Base-by-base conservation (phyloP, 2,113 vertebrate genomes). In the Xiphorhynchus elegans region DNA sequence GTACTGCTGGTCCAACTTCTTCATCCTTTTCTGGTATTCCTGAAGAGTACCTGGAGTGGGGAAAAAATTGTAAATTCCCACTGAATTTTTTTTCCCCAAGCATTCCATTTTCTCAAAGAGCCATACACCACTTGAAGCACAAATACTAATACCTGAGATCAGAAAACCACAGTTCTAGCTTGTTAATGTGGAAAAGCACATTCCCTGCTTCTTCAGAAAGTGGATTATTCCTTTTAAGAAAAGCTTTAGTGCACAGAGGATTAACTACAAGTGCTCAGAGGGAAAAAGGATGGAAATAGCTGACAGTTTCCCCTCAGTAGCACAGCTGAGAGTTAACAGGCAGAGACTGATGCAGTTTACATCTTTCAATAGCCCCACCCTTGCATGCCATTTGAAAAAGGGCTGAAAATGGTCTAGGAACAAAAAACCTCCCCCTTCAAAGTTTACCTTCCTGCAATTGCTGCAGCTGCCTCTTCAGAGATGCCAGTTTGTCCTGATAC, bases 21-120 rank as follows among this genome's bases (percentile, higher is more conserved):
- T 99, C 99, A 99, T 99, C 90, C 99, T 98, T 97, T 99, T 99
- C 98, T 99, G 99, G 94, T 99, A 99, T 77, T 99, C 99, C 95
- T 99, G 99, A 80, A 99, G 97, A 8, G 99, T 99, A 78, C 99
- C 99, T 99, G 60, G 26, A 86, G 66, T 74, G 55, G 42, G 42
- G 70, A 90, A 94, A 5, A 52, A 92, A 90, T 29, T n/a, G 79
- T 7, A 68, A 8, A 59, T 85, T 87, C 74, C 7, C 39, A 25
- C 2, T 9, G 9, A 28, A 33, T 28, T 2, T 9, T 3, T 46
- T 7, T 5, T 4, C 3, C 26, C 60, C 40, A 46, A 37, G 26
- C 62, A 73, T 44, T 84, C 52, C 1, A 40, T 35, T 84, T 69
- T 33, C 63, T 73, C 42, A 80, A 50, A 44, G 24, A 83, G 25